Evolutionary conservation across 2,888 invertebrate species (phyloP).

Genomic region (Pseudoips prasinana): DNA sequence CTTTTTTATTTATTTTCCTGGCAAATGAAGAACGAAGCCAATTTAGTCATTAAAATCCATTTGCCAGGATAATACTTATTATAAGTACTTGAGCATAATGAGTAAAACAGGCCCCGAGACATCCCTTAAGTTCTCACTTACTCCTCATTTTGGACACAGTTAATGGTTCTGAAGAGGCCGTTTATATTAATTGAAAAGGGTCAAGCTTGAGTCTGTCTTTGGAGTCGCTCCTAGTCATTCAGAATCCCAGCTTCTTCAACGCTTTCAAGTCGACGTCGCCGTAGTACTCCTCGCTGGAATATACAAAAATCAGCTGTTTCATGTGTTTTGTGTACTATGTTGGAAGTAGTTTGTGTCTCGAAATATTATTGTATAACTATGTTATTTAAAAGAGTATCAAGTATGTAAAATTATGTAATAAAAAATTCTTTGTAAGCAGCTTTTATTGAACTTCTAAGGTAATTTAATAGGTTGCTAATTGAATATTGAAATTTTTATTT

Average conservation of each 20-base stretch:
- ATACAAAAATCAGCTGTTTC: neutral
- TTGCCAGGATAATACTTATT: constrained; percentile 1
- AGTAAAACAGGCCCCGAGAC: neutral
- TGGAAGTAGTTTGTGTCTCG: too few species aligned
- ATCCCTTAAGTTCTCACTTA: constrained; percentile 1
- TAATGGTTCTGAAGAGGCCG: constrained; percentile 40
- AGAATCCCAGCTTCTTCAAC: constrained; percentile 90
- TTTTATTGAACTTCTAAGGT: too few species aligned
- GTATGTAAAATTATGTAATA: too few species aligned
- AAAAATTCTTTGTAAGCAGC: too few species aligned
- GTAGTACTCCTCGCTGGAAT: constrained; percentile 94
- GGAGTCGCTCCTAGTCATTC: constrained; percentile 77
- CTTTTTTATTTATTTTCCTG: too few species aligned
- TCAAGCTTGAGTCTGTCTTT: constrained; percentile 75
- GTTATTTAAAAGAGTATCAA: too few species aligned
- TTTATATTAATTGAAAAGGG: constrained; percentile 60
- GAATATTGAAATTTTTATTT: too few species aligned
- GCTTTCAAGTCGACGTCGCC: constrained; percentile 95
- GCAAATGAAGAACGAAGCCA: too few species aligned
- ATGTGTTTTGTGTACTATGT: neutral
- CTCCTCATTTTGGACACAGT: neutral
- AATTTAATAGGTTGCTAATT: too few species aligned
- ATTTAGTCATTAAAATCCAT: too few species aligned
- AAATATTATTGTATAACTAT: too few species aligned
- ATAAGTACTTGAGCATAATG: constrained; percentile 8